Evolutionary conservation across 2,113 vertebrate species (phyloP), one percentile per base, ranked within the genome.

Genomic region (Rana temporaria): DNA sequence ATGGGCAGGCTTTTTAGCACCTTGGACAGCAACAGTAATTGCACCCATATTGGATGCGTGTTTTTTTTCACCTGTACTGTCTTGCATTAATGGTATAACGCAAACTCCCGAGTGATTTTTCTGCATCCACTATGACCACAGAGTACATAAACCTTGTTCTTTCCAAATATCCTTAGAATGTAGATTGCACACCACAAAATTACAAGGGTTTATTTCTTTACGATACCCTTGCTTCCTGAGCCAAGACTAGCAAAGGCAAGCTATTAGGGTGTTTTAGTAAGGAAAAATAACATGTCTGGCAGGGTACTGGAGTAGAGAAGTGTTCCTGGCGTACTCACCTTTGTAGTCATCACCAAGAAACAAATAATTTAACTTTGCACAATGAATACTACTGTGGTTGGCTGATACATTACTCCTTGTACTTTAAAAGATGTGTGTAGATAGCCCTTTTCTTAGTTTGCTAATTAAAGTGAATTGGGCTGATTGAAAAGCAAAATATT

Each of bases 11-110:
- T 60, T 67, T 68, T 67, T 68, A 76, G 81, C 81, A 83, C 81
- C 81, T 24, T 83, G 81, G 81, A 83, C 71, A 83, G 81, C 81
- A 32, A 19, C 81, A 52, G 64, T 82, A 76, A 83, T 83, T 83
- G 81, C 64, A 83, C 81, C 81, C 63, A 60, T 72, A 67, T 68
- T 83, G 64, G 56, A 55, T 76, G 73, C 26, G 11, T 75, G 62
- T 48, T 48, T 48, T 48, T 11, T 48, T 76, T 68, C 62, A 83
- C 72, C 81, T 83, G 81, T 76, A 32, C 48, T 42, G 30, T 24
- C 63, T 24, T 52, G 22, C 42, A n/a, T 75, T 57, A 32, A 56
- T 26, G 53, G 20, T 26, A 75, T 19, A 64, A 15, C 24, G 34
- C n/a, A 22, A 30, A 66, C 38, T 60, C 22, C 38, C 24, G 32